A percentile compares a stretch with the other conserved stretches of the same genome.
Evolutionary conservation across 2,797 vertebrate species (phyloP).

Genomic region (Lithobates sylvaticus): DNA sequence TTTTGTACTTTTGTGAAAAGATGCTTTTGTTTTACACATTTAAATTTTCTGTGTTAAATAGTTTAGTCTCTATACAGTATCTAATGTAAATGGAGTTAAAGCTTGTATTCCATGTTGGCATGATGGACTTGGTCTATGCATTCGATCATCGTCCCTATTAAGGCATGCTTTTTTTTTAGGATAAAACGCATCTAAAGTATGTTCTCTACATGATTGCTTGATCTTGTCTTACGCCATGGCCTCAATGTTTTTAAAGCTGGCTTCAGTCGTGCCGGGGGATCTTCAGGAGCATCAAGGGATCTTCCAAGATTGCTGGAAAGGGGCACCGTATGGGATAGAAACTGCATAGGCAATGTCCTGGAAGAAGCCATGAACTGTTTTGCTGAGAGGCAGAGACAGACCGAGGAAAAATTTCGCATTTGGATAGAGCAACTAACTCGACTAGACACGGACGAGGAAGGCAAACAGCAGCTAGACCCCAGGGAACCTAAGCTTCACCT

Average conservation of each 20-base stretch:
- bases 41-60: too few species aligned
- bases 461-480: conserved; percentile 80
- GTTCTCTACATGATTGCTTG: conserved; percentile 68
- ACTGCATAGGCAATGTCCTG: conserved; percentile 90
- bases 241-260: conserved; percentile 98
- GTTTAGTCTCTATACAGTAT: too few species aligned
- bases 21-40: too few species aligned
- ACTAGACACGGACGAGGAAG: conserved; percentile 85
- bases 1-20: too few species aligned
- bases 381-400: conserved; percentile 94
- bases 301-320: conserved; percentile 90
- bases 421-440: conserved; percentile 93
- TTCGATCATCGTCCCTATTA: neutral
- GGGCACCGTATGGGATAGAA: conserved; percentile 88
- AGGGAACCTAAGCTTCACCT: conserved; percentile 81
- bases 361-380: conserved; percentile 95
- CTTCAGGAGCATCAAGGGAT: conserved; percentile 87
- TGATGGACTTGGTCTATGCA: neutral
- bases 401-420: conserved; percentile 90
- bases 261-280: conserved; percentile 87
- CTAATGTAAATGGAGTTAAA: too few species aligned
- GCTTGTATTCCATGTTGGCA: neutral
- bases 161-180: conserved; percentile 51
- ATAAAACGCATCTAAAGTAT: conserved; percentile 69
- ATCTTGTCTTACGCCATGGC: conserved; percentile 75